Conservation (phyloP, 2,888 invertebrate genomes). For the Nomada goodeniana region DNA sequence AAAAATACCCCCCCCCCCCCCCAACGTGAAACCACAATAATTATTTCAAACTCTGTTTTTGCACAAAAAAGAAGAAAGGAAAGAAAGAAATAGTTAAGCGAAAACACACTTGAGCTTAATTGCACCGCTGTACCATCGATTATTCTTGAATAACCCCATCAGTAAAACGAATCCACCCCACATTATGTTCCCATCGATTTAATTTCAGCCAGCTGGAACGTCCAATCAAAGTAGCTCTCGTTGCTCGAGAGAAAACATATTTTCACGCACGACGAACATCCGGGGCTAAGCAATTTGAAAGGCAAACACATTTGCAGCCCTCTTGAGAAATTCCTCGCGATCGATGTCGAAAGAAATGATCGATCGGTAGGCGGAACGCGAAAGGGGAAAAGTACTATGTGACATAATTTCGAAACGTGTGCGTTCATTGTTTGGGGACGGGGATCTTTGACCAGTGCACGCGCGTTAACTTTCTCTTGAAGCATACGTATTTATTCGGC, state of each 20-base stretch:
- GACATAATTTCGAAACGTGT: constrained; percentile 61
- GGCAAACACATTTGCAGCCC: constrained; percentile 61
- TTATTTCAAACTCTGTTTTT: too few species aligned
- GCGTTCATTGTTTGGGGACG: constrained; percentile 43
- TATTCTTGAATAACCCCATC: neutral
- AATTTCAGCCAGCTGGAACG: constrained; percentile 27
- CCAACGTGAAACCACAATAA: too few species aligned
- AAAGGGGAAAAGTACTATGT: constrained; percentile 33
- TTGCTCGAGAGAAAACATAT: constrained; percentile 31
- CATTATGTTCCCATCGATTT: constrained; percentile 26
- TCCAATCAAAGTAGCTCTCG: constrained; percentile 20
- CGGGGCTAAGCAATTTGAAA: constrained; percentile 59
- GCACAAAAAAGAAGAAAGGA: neutral
- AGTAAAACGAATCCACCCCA: constrained; percentile 6
- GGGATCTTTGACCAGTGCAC: constrained; percentile 36
- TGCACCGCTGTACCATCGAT: neutral
- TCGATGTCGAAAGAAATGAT: constrained; percentile 58
- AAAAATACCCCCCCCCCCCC: too few species aligned
- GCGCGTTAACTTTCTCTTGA: constrained; percentile 11
- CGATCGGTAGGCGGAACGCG: constrained; percentile 35
- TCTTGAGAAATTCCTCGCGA: constrained; percentile 56
- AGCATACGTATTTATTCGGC: constrained; percentile 45
- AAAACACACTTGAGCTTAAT: neutral
- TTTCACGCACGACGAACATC: constrained; percentile 41
- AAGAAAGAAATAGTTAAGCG: too few species aligned